phyloP scores from a whole-genome alignment of 1,140 invertebrate genomes.

The Drosophila oshimai region DNA sequence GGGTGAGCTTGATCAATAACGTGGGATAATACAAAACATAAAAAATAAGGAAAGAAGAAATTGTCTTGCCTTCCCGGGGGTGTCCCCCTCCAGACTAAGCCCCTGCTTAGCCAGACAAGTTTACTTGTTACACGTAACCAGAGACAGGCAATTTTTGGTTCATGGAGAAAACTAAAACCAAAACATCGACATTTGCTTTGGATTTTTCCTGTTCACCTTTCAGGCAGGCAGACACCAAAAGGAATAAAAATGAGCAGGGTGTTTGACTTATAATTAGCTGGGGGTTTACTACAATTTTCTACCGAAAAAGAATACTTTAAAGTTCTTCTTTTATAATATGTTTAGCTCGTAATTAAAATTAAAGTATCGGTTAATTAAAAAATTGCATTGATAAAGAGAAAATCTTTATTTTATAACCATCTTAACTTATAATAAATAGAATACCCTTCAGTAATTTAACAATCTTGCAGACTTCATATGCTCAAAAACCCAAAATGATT shows the following conservation, averaged over 20 bases:
- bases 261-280: not conserved
- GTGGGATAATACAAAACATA: constrained; percentile 1
- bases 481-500: too few relatives aligned
- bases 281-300: too few relatives aligned
- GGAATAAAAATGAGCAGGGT: too few relatives aligned
- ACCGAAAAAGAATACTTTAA: too few relatives aligned
- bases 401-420: too few relatives aligned
- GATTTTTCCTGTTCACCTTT: constrained; percentile 40
- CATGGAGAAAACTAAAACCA: not conserved
- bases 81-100: not conserved
- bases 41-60: not conserved
- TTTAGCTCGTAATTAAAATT: too few relatives aligned
- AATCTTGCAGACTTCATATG: too few relatives aligned
- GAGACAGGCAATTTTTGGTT: constrained; percentile 22
- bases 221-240: not conserved
- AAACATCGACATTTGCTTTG: constrained; percentile 37
- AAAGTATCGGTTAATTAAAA: too few relatives aligned
- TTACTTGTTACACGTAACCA: constrained; percentile 67
- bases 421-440: too few relatives aligned
- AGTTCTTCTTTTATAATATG: too few relatives aligned
- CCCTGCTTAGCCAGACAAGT: constrained; percentile 29
- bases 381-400: too few relatives aligned
- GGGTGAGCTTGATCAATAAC: constrained; percentile 33
- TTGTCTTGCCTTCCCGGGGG: constrained; percentile 9
- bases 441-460: too few relatives aligned